These are phyloP conservation scores for Drosophila tropicalis DNA, from an alignment of 1,140 invertebrate species.

Conservation along the genomic window DNA sequence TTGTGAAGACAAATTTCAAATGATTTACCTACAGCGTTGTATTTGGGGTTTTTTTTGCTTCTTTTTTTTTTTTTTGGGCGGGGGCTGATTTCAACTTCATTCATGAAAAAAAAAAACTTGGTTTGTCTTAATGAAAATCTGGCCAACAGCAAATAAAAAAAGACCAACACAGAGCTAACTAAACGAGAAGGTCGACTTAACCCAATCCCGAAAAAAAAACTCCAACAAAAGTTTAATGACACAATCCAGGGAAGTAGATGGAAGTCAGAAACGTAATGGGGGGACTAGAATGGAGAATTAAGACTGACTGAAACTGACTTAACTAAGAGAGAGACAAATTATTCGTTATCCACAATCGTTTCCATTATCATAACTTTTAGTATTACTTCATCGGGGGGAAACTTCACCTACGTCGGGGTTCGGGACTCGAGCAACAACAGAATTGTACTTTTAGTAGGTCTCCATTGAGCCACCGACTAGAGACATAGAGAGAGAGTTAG, in stretches of 20 bases:
- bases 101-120: conserved; percentile 27
- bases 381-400: no score
- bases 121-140: conserved; percentile 65
- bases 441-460: no score
- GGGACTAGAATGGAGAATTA: no score
- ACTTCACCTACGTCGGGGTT: no score
- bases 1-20: conserved; percentile 56
- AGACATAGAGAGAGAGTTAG: no score
- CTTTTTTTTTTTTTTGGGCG: conserved; percentile 5
- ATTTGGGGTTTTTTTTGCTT: conserved; percentile 14
- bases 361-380: no score
- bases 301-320: no score
- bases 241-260: conserved; percentile 29
- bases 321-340: no score
- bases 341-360: no score
- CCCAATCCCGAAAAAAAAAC: conserved; percentile 22
- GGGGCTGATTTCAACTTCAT: conserved; percentile 47
- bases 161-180: conserved; percentile 5
- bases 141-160: conserved; percentile 3
- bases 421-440: no score
- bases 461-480: no score
- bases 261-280: conserved; percentile 9
- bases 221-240: conserved; percentile 46
- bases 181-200: conserved; percentile 49
- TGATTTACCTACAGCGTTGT: conserved; percentile 61